These are phyloP conservation scores for Drosophila sturtevanti DNA, from an alignment of 1,140 invertebrate species.

Conservation along the genomic window DNA sequence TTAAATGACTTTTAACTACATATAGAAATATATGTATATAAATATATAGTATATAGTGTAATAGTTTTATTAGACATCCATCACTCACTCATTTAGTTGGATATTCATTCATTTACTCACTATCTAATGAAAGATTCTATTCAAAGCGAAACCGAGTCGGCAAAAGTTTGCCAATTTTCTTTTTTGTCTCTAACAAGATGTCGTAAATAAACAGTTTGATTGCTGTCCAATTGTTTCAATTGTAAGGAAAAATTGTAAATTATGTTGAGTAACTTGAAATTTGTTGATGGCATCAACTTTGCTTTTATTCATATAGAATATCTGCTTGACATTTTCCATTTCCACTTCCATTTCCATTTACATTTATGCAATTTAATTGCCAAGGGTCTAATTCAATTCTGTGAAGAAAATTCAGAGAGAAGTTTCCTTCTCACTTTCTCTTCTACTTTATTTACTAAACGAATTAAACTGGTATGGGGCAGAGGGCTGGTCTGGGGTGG, in stretches of 20 bases:
- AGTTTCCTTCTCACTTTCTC: not conserved
- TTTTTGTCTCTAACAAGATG: not conserved
- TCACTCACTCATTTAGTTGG: not conserved
- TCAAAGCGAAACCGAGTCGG: not conserved
- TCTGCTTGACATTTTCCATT: not conserved
- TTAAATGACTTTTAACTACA: not conserved
- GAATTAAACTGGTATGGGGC: constrained; percentile 37
- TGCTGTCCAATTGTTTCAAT: not conserved
- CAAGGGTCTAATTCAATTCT: constrained; percentile 8
- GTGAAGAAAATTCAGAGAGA: not conserved
- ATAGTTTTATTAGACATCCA: constrained; percentile 1
- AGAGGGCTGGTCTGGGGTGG: not conserved
- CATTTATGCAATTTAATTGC: constrained; percentile 10
- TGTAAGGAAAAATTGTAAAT: constrained; percentile 1
- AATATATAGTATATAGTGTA: not conserved
- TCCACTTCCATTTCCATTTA: not conserved
- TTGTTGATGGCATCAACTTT: not conserved
- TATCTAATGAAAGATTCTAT: not conserved
- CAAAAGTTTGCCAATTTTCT: not conserved
- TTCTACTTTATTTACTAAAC: constrained; percentile 32
- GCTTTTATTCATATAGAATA: not conserved
- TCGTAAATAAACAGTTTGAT: constrained; percentile 5
- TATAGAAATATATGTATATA: not conserved
- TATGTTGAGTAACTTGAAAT: not conserved
- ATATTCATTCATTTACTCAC: not conserved